A percentile compares a stretch with the other conserved stretches of the same genome.
phyloP scores from a whole-genome alignment of 2,797 vertebrate species.

The Staurois parvus region DNA sequence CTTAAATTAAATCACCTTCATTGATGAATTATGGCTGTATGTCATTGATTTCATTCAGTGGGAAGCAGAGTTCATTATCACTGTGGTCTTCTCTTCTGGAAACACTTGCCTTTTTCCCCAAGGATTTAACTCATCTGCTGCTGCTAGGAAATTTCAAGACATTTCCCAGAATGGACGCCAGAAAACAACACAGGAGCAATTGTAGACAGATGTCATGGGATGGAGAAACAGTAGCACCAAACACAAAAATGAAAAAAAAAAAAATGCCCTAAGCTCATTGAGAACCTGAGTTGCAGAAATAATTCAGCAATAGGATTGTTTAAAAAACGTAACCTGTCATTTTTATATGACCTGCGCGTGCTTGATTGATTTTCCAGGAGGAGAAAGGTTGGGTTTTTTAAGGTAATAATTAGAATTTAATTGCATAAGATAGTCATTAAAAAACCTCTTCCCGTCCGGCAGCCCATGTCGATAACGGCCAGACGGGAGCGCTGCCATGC shows the following conservation, averaged over 20 bases:
- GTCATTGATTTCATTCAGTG: background rate
- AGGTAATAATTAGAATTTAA: background rate
- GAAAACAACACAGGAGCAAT: background rate
- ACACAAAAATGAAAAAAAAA: too few species aligned
- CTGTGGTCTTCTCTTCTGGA: background rate
- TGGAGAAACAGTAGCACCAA: background rate
- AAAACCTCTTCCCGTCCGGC: too few species aligned
- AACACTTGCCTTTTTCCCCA: background rate
- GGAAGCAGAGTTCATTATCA: background rate
- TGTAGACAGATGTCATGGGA: background rate
- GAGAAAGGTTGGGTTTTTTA: background rate
- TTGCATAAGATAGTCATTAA: background rate
- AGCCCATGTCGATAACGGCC: too few species aligned
- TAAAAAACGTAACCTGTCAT: too few species aligned
- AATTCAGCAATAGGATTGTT: too few species aligned
- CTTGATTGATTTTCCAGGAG: too few species aligned
- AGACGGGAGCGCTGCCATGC: too few species aligned
- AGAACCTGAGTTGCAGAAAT: background rate
- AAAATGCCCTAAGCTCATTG: too few species aligned
- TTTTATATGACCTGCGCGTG: too few species aligned
- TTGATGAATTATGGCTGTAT: too few species aligned
- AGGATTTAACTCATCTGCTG: background rate
- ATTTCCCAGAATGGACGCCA: background rate
- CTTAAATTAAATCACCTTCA: too few species aligned
- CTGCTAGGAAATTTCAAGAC: background rate